Base-by-base conservation (phyloP, 2,797 vertebrate genomes). In the Enteromius fasciolatus region DNA sequence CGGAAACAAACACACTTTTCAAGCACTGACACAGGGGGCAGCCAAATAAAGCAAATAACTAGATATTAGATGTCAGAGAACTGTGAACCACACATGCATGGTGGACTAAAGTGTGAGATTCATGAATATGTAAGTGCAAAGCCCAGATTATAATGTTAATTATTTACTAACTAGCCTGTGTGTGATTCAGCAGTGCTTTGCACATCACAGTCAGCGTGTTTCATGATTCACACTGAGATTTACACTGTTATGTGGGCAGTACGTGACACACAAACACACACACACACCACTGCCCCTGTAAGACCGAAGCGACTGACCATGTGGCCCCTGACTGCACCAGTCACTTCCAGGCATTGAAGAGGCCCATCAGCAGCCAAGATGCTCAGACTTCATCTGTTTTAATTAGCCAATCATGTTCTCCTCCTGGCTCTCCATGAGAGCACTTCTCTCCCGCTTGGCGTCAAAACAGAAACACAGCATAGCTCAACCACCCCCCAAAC, bases 351-450 rank as follows among this genome's bases (percentile, higher is more conserved):
- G 50, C 50, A 76, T 81, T 61, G 52, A 63, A 67, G 52, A 76
- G 48, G 63, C 63, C 64, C 74, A 66, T 66, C 76, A 72, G 80
- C 36, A 73, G 67, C 79, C 83, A 57, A 70, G 66, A 52, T 76
- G 80, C 80, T 82, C 84, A 44, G 75, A 66, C 86, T 77, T 86
- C 79, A 78, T 84, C 82, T 82, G 85, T 82, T 86, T 84, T 82
- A 86, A 86, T 84, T 84, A 84, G 79, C 52, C 52, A 41, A 72
- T 57, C 82, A 80, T 78, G 79, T 72, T 81, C 44, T 61, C 74
- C 61, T 80, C 74, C 61, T 67, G 80, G 80, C 80, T 82, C 61
- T 74, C 84, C 84, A 74, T 33, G 74, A 72, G 72, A 82, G 72
- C 72, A 54, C 72, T 82, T 76, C 6, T 82, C 61, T 76, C 80